These are phyloP conservation scores for Sinohyriopsis cumingii DNA, from an alignment of 2,888 invertebrate species.

Conservation along the genomic window DNA sequence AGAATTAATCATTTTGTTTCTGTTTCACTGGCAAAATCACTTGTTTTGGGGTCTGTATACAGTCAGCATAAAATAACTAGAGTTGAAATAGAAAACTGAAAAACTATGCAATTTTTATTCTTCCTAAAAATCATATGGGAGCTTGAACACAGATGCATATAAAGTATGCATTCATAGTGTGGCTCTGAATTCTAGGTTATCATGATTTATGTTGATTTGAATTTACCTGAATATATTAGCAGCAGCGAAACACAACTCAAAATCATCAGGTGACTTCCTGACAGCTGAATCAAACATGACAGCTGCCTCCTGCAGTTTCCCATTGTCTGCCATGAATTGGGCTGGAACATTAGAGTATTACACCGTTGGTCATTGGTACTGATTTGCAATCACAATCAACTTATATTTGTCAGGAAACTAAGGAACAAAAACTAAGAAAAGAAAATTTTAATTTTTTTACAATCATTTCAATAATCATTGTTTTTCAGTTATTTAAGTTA, in stretches of 20 bases:
- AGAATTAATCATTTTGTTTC: too few species aligned
- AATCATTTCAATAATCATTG: not conserved
- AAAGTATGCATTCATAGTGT: not conserved
- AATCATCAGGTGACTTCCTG: slow-evolving; percentile 84
- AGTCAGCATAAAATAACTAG: too few species aligned
- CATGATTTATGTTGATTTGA: not conserved
- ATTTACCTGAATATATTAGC: slow-evolving; percentile 85
- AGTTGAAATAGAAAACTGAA: too few species aligned
- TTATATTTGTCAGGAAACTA: not conserved
- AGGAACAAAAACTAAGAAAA: too few species aligned
- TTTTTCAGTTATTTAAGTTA: not conserved
- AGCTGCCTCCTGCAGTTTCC: slow-evolving; percentile 86
- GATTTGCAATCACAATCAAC: too few species aligned
- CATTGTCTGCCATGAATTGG: slow-evolving; percentile 87
- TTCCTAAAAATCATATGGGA: too few species aligned
- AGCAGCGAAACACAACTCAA: slow-evolving; percentile 88
- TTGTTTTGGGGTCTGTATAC: too few species aligned
- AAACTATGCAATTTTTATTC: too few species aligned
- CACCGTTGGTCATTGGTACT: too few species aligned
- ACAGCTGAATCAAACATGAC: slow-evolving; percentile 86
- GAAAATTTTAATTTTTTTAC: too few species aligned
- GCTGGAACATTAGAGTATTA: slow-evolving; percentile 76
- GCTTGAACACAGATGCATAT: too few species aligned
- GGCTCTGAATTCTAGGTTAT: not conserved
- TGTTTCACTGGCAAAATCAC: too few species aligned